Percentiles rank a stretch among this genome's conserved stretches.
These are phyloP conservation scores for Morelia viridis DNA, from an alignment of 2,797 vertebrate species.

Conservation along the genomic window DNA sequence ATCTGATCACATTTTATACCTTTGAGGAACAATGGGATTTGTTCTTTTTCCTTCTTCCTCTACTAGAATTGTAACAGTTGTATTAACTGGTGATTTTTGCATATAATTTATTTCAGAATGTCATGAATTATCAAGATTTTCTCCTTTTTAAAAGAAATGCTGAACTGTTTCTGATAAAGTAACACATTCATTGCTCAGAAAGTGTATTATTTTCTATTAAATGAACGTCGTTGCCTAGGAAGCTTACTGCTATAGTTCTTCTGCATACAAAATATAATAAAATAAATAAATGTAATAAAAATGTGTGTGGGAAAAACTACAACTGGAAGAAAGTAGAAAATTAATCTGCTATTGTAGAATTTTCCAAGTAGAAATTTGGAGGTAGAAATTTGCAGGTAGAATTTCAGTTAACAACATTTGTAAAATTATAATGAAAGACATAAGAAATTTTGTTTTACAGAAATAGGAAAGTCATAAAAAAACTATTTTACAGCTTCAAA, in stretches of 20 bases:
- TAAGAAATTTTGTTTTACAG: background rate
- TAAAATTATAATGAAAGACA: background rate
- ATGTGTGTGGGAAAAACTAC: background rate
- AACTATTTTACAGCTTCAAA: background rate
- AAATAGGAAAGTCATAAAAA: constrained; percentile 6
- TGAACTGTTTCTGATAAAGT: constrained; percentile 50
- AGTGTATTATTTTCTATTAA: constrained; percentile 54
- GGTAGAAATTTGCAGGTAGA: too few species aligned
- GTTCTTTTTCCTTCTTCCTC: too few species aligned
- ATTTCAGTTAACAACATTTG: background rate
- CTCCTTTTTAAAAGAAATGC: constrained; percentile 1
- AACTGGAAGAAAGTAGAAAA: background rate
- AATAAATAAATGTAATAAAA: too few species aligned
- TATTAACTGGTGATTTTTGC: too few species aligned
- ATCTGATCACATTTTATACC: too few species aligned
- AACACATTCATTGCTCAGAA: constrained; percentile 56
- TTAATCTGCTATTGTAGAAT: background rate
- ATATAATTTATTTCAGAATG: too few species aligned
- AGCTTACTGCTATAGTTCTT: constrained; percentile 14
- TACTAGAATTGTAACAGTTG: too few species aligned
- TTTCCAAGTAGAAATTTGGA: background rate
- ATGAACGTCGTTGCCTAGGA: constrained; percentile 56
- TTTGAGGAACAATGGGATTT: too few species aligned
- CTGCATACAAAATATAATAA: constrained; percentile 2
- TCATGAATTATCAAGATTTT: background rate